These are phyloP conservation scores for Pseudochromis fuscus DNA, from an alignment of 2,797 vertebrate genomes.

Conservation along the genomic window DNA sequence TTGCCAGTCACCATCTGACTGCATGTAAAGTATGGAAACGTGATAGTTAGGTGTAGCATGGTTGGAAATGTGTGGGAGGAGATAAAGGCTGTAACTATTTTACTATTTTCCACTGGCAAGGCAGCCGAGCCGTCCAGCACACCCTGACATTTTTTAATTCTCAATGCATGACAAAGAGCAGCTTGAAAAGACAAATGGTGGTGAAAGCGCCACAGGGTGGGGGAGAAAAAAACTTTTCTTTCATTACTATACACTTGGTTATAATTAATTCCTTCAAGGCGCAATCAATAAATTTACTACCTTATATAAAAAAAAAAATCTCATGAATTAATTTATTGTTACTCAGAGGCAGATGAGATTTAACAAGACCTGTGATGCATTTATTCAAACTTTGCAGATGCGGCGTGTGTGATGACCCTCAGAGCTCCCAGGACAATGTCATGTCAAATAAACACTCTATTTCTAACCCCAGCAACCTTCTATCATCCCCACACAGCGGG, in stretches of 20 bases:
- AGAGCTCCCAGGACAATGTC: slow-evolving; percentile 59
- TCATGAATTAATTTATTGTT: slow-evolving; percentile 21
- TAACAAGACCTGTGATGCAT: slow-evolving; percentile 29
- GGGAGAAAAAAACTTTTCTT: slow-evolving; percentile 17
- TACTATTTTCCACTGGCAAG: slow-evolving; percentile 21
- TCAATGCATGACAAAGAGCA: slow-evolving; percentile 9
- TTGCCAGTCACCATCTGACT: background rate
- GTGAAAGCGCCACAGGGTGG: background rate
- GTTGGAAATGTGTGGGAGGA: slow-evolving; percentile 30
- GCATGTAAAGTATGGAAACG: background rate
- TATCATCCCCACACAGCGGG: slow-evolving; percentile 61
- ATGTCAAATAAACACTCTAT: slow-evolving; percentile 62
- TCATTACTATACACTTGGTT: slow-evolving; percentile 13
- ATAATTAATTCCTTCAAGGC: slow-evolving; percentile 23
- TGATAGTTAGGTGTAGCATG: background rate
- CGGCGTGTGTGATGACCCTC: slow-evolving; percentile 47
- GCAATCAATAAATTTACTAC: slow-evolving; percentile 19
- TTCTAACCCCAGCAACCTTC: slow-evolving; percentile 59
- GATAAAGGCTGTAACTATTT: slow-evolving; percentile 21
- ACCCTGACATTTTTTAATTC: slow-evolving; percentile 33
- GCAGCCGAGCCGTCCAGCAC: slow-evolving; percentile 15
- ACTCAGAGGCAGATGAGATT: slow-evolving; percentile 40
- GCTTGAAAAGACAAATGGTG: slow-evolving; percentile 15
- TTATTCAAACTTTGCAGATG: slow-evolving; percentile 44
- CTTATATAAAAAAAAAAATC: slow-evolving; percentile 25